Base-by-base conservation (phyloP, 2,888 invertebrate genomes). In the Neoaliturus tenellus region DNA sequence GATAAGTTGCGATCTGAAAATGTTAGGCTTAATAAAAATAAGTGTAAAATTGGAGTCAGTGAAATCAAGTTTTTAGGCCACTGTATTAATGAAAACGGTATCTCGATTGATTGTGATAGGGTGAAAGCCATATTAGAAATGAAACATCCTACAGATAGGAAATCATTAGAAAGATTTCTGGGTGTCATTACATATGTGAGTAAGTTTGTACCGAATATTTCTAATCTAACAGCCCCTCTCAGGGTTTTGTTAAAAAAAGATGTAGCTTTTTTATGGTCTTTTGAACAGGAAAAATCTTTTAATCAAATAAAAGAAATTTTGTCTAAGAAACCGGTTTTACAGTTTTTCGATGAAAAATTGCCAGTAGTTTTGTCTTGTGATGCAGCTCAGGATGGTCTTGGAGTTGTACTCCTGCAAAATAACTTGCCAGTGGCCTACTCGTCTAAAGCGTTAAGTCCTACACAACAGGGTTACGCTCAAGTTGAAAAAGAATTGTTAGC, bases 181-280 rank as follows among this genome's bases (percentile, higher is more conserved):
- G 89, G 89, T 6, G 78, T 89, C 51, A 85, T 88, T 3, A 89
- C 87, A 25, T 88, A 88, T 86, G 82, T 88, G 5, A 71, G 85
- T 35, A 87, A 87, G 86, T 89, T 87, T 85, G 86, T 89, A 33
- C 86, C 85, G 55, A 88, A 88, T 80, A 84, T 88, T n/a, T 86
- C 88, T 23, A 82, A 86, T 5, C 51, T 85, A 58, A 88, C 87
- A 62, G 78, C 84, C 62, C 84, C 86, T 1, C 81, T 88, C 88
- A 23, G 85, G 86, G 69, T 85, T 33, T 81, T 89, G 58, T 44
- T 87, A 17, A 86, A 85, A 82, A 88, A 88, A 83, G 85, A 86
- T 25, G 28, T 14, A 0, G 51, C 28, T 8, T 86, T 86, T 48
- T 28, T 80, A 5, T 87, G 87, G 87, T 73, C 33, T 83, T 82